Conservation (phyloP, 1,140 invertebrate species). For the Anastrepha ludens region DNA sequence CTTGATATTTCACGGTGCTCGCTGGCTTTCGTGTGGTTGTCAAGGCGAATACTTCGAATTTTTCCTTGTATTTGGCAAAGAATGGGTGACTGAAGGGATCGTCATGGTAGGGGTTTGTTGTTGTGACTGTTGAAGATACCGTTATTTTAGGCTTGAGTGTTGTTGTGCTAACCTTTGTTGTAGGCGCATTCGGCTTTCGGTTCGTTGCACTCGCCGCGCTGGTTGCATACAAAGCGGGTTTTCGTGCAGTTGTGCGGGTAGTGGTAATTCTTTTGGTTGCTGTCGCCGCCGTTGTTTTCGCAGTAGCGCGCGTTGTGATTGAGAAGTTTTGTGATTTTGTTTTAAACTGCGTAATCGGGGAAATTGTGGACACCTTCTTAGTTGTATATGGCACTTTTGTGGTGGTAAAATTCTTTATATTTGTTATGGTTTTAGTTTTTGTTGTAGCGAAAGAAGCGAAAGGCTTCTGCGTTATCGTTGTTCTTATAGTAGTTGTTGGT, state of each 20-base stretch:
- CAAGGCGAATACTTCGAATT: constrained; percentile 43
- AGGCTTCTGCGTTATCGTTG: background rate
- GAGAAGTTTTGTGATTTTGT: constrained; percentile 17
- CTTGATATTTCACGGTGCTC: background rate
- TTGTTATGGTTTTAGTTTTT: background rate
- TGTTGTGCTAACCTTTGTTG: background rate
- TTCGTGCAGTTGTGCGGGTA: constrained; percentile 20
- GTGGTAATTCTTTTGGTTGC: constrained; percentile 8
- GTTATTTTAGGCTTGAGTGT: constrained; percentile 1
- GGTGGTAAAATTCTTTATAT: background rate
- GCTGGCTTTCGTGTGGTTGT: constrained; percentile 39
- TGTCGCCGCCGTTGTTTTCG: background rate
- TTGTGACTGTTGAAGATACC: background rate
- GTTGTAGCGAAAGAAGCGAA: background rate
- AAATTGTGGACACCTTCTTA: constrained; percentile 20
- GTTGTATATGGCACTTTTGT: constrained; percentile 50
- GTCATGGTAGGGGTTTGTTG: constrained; percentile 9
- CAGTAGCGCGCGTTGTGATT: background rate
- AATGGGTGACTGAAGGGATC: constrained; percentile 58
- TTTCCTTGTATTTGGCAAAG: constrained; percentile 56
- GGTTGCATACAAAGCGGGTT: background rate
- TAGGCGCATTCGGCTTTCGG: background rate
- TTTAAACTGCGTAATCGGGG: constrained; percentile 6
- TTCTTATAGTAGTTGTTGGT: constrained; percentile 32
- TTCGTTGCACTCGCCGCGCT: background rate